phyloP scores from a whole-genome alignment of 2,113 vertebrate genomes.

The Neodon shergylaensis region DNA sequence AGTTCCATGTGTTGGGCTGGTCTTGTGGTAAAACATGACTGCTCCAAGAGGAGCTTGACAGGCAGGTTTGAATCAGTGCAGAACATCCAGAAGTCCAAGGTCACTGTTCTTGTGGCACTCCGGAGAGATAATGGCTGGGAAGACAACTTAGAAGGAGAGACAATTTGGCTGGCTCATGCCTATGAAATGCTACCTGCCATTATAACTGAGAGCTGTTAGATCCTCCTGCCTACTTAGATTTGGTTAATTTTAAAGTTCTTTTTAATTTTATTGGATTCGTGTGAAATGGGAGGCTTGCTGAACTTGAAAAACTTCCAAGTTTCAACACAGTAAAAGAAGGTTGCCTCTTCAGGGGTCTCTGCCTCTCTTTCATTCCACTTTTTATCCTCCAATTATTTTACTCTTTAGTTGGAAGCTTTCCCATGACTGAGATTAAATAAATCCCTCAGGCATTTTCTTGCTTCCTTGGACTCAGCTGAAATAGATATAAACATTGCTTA shows the following conservation, averaged over 20 bases:
- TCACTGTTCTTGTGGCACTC: neutral
- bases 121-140: neutral
- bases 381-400: conserved; percentile 33
- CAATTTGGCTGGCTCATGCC: neutral
- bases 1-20: neutral
- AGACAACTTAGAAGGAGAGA: conserved; percentile 18
- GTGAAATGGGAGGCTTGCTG: conserved; percentile 52
- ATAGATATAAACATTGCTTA: conserved; percentile 19
- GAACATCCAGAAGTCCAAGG: neutral
- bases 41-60: neutral
- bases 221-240: conserved; percentile 50
- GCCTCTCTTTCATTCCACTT: neutral
- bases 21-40: neutral
- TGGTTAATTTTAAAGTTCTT: conserved; percentile 55
- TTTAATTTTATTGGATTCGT: conserved; percentile 69
- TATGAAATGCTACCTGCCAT: conserved; percentile 33
- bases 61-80: neutral
- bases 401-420: conserved; percentile 13
- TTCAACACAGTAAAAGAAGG: conserved; percentile 43
- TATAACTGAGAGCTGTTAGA: conserved; percentile 43
- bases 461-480: conserved; percentile 35
- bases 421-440: conserved; percentile 1
- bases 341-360: conserved; percentile 17
- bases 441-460: neutral
- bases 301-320: conserved; percentile 54